Evolutionary conservation across 2,888 invertebrate species (phyloP).

Genomic region (Apotomis betuletana): DNA sequence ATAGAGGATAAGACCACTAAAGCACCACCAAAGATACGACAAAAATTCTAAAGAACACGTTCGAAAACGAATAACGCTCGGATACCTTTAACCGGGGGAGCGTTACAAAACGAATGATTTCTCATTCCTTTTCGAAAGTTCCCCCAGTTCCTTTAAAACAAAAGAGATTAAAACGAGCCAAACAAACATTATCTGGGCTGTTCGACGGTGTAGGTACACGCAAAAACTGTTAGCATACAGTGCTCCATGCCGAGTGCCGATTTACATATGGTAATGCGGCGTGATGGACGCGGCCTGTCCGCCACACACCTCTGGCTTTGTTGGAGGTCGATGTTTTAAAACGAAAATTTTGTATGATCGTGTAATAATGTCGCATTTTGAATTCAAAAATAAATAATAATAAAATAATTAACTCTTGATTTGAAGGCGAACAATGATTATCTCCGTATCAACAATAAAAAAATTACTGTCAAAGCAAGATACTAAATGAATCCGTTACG

Average conservation of each 20-base stretch:
- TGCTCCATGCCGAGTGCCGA: slow-evolving; percentile 56
- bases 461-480: no score
- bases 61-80: no score
- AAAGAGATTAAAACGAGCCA: slow-evolving; percentile 12
- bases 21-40: neutral
- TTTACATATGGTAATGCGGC: slow-evolving; percentile 74
- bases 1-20: slow-evolving; percentile 6
- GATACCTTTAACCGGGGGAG: no score
- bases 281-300: slow-evolving; percentile 57
- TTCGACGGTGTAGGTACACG: slow-evolving; percentile 54
- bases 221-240: slow-evolving; percentile 69
- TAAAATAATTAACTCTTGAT: neutral
- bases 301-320: slow-evolving; percentile 57
- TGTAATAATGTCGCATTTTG: neutral
- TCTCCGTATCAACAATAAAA: no score
- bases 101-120: neutral
- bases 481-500: no score
- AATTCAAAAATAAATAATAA: neutral
- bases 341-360: slow-evolving; percentile 4
- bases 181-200: slow-evolving; percentile 32
- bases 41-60: no score
- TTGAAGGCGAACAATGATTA: no score
- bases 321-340: slow-evolving; percentile 55
- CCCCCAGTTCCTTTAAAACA: slow-evolving; percentile 6
- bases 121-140: slow-evolving; percentile 12